Evolutionary conservation across 1,140 invertebrate species (phyloP), one percentile per base, ranked within the genome.

Genomic region (Drosophila watanabei): DNA sequence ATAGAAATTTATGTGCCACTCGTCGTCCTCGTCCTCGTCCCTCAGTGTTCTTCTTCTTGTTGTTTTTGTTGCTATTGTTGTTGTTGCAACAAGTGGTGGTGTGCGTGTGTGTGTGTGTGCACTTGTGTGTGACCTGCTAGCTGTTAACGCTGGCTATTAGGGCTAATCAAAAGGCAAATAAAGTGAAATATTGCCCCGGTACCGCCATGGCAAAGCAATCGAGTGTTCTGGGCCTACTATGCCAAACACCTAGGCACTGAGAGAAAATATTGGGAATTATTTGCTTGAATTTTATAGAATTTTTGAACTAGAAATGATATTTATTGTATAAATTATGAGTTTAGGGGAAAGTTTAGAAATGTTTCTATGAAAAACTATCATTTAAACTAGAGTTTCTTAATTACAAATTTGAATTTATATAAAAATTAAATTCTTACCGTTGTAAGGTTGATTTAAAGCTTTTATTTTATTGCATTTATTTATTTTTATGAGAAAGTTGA

Each of bases 81-180:
- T 76, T 83, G 75, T 79, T 82, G 85, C 85, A 89, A 89, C 85
- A 89, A 89, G 85, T 89, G 80, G 51, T n/a, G 37, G 18, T 80
- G 77, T 62, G 72, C 35, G 10, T 68, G 76, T 51, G 78, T 62
- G 77, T 56, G 63, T 48, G 46, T 46, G 33, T 46, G 28, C 39
- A 43, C 18, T 35, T 49, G 49, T 60, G 39, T 33, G 43, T 57
- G 68, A 71, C 68, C 68, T 71, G 64, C 49, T 71, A 43, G 69
- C 28, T 78, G 69, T 75, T 79, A 70, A 61, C 70, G 51, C 72
- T 58, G 70, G 86, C 86, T 82, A 90, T 89, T 89, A 90, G 75
- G 83, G 82, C 86, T 86, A 90, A 89, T 89, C 86, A 89, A 89
- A 89, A 82, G 75, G 79, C 82, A 85, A 89, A 90, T 89, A 89